Evolutionary conservation across 2,113 vertebrate species (phyloP).

Genomic region (Melanerpes formicivorus): DNA sequence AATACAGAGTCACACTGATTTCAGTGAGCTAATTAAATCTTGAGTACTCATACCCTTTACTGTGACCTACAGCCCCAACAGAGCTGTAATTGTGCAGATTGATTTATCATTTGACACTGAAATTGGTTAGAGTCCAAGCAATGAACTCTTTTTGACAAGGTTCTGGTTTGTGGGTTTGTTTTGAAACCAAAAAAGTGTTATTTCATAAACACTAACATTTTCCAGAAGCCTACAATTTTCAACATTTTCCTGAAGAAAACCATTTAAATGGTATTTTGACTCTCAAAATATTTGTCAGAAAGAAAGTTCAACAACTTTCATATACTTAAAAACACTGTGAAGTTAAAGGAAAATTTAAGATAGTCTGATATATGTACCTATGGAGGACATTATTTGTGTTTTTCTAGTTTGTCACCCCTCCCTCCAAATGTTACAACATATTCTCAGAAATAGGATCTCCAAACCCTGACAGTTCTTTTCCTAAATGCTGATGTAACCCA

Average conservation of each 20-base stretch:
- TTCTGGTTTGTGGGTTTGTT: background rate
- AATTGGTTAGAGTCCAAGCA: conserved; percentile 27
- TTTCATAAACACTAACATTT: background rate
- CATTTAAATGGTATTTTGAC: background rate
- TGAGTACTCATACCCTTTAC: conserved; percentile 46
- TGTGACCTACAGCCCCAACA: conserved; percentile 49
- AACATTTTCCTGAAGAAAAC: background rate
- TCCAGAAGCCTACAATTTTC: background rate
- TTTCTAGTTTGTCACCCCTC: background rate
- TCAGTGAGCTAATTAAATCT: conserved; percentile 53
- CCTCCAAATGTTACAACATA: background rate
- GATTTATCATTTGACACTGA: conserved; percentile 50
- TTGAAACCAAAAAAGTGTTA: background rate
- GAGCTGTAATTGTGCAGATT: conserved; percentile 43
- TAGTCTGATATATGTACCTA: background rate
- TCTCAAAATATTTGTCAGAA: background rate
- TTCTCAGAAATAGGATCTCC: background rate
- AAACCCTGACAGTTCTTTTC: background rate
- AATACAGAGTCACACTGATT: conserved; percentile 18
- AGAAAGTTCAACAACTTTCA: background rate
- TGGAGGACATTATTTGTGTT: background rate
- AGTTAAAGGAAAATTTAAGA: background rate
- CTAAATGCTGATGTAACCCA: background rate
- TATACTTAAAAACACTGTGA: background rate
- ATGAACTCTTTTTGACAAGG: background rate